phyloP scores from a whole-genome alignment of 2,888 invertebrate genomes.

The Pyrocoelia pectoralis region DNA sequence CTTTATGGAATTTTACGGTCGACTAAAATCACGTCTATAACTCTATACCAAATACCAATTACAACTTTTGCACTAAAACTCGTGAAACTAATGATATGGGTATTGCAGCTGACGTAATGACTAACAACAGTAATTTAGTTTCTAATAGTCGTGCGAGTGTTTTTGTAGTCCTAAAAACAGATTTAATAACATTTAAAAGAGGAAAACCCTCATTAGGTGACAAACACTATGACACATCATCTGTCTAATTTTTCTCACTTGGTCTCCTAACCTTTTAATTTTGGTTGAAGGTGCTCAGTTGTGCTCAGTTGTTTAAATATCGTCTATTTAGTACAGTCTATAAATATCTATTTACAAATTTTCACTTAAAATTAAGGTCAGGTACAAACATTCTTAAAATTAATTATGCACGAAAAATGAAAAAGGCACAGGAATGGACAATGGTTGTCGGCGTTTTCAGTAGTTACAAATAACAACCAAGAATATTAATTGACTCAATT shows the following conservation, averaged over 20 bases:
- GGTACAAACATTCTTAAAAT: slow-evolving; percentile 29
- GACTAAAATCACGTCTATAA: no score
- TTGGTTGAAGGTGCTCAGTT: no score
- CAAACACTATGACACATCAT: neutral
- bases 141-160: no score
- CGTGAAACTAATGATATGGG: no score
- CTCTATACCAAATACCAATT: no score
- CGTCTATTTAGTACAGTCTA: neutral
- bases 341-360: slow-evolving; percentile 22
- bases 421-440: neutral
- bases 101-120: no score
- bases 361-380: slow-evolving; percentile 26
- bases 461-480: neutral
- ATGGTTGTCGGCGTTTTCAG: neutral
- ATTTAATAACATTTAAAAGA: neutral
- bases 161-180: neutral
- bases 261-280: no score
- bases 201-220: neutral
- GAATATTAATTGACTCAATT: slow-evolving; percentile 17
- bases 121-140: no score
- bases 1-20: no score
- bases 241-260: neutral
- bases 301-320: neutral
- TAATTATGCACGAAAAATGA: slow-evolving; percentile 17
- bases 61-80: no score